phyloP scores from a whole-genome alignment of 1,140 invertebrate genomes.

The Panagrolaimus sp. region DNA sequence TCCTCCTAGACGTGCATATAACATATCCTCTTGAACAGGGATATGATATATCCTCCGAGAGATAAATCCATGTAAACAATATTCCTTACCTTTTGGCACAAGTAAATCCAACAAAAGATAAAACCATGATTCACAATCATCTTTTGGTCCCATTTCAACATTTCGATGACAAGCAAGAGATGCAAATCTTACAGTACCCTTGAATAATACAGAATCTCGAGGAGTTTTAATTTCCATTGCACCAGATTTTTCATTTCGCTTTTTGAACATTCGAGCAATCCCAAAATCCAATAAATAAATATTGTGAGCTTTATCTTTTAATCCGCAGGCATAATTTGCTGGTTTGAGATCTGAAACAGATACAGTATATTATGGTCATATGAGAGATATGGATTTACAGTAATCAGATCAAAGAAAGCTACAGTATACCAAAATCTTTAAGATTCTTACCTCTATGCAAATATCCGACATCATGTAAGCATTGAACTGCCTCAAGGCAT shows the following conservation, averaged over 20 bases:
- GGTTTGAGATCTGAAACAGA: slow-evolving; percentile 48
- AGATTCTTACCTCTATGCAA: too few species aligned
- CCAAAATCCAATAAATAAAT: slow-evolving; percentile 47
- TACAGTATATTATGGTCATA: too few species aligned
- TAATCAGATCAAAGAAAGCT: too few species aligned
- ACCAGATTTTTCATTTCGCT: slow-evolving; percentile 30
- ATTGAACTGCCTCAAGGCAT: slow-evolving; percentile 43
- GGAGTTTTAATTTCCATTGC: slow-evolving; percentile 41
- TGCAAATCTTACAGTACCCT: slow-evolving; percentile 46
- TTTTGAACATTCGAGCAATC: slow-evolving; percentile 36
- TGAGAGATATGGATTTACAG: too few species aligned
- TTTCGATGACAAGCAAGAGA: slow-evolving; percentile 38
- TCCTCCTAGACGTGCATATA: too few species aligned
- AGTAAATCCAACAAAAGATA: slow-evolving; percentile 40
- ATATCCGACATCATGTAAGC: slow-evolving; percentile 31
- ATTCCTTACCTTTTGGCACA: slow-evolving; percentile 22
- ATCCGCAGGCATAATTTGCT: slow-evolving; percentile 39
- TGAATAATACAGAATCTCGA: slow-evolving; percentile 30
- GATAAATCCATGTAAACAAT: too few species aligned
- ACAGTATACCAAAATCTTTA: too few species aligned
- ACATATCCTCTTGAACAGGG: too few species aligned
- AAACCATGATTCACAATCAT: slow-evolving; percentile 45
- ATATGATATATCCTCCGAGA: too few species aligned
- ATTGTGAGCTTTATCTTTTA: slow-evolving; percentile 24
- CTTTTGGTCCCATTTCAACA: slow-evolving; percentile 36